A percentile compares a stretch with the other conserved stretches of the same genome.
phyloP scores from a whole-genome alignment of 2,888 invertebrate genomes.

The Imbricaverruca yamaguchii region DNA sequence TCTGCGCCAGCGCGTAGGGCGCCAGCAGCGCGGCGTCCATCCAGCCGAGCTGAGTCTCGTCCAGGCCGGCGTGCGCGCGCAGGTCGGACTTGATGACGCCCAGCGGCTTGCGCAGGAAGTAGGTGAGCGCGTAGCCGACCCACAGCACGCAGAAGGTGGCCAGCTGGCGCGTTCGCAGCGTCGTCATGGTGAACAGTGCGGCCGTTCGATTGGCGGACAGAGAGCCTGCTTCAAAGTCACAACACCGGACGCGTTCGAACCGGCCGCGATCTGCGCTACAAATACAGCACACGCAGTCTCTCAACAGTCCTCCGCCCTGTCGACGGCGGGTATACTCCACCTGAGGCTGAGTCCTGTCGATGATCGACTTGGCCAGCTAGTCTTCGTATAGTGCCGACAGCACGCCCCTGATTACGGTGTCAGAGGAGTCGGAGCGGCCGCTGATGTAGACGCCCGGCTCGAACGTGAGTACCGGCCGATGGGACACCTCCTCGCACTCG shows the following conservation, averaged over 20 bases:
- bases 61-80: slow-evolving; percentile 40
- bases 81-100: slow-evolving; percentile 46
- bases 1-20: slow-evolving; percentile 44
- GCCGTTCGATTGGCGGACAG: no score
- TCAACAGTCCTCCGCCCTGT: no score
- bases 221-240: no score
- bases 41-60: slow-evolving; percentile 43
- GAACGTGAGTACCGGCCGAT: background rate
- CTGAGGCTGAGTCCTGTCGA: no score
- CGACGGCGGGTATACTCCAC: no score
- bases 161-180: slow-evolving; percentile 26
- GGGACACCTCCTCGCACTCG: background rate
- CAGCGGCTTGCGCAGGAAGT: slow-evolving; percentile 45
- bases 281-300: no score
- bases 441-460: background rate
- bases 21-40: slow-evolving; percentile 45
- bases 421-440: background rate
- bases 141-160: slow-evolving; percentile 40
- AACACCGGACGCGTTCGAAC: no score
- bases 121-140: slow-evolving; percentile 42
- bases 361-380: no score
- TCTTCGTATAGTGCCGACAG: background rate
- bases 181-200: background rate
- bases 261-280: no score
- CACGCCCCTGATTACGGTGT: background rate